Evolutionary conservation across 2,797 vertebrate species (phyloP), one percentile per base, ranked within the genome.

Genomic region (Lacerta viridis): DNA sequence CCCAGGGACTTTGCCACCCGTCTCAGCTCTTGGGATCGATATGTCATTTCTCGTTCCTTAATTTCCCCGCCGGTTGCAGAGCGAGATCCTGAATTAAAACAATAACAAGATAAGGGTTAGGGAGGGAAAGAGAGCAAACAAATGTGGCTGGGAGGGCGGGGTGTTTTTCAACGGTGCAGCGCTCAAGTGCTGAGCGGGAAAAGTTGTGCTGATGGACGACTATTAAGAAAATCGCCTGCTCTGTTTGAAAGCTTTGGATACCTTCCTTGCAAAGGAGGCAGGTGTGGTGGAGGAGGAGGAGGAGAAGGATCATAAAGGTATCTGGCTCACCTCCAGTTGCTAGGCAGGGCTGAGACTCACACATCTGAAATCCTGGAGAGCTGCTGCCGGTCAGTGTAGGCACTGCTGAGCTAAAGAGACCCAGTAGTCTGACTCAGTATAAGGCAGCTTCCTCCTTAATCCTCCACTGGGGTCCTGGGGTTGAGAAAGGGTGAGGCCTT

Each of bases 51-150:
- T 87, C 23, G 3, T 0, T 5, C 27, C 64, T 88, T 75, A 85
- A 87, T 68, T 39, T 69, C 80, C 69, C 23, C 4, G 25, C 27
- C 4, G 25, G n/a, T 27, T 0, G 0, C 61, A 0, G 0, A 36
- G 41, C 13, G 23, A 46, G 7, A 17, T 81, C 5, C 0, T 23
- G 18, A 80, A 86, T 75, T 75, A 46, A 82, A 90, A 81, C 20
- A 68, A 88, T 55, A 71, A 69, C 61, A 17, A 55, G 79, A 15
- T 11, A 29, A 50, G 5, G 50, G 74, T 1, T 0, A 29, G 69
- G 71, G 0, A 20, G 23, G 77, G 69, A 71, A 27, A 39, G 33
- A 18, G 43, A 33, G 18, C 29, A 87, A 64, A 81, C 75, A 3
- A 29, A 61, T 18, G 59, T 0, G 59, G 59, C 1, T 61, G 18